Conservation (phyloP, 92 coral and sea anemone genomes). For the Epizoanthus illoricatus region DNA sequence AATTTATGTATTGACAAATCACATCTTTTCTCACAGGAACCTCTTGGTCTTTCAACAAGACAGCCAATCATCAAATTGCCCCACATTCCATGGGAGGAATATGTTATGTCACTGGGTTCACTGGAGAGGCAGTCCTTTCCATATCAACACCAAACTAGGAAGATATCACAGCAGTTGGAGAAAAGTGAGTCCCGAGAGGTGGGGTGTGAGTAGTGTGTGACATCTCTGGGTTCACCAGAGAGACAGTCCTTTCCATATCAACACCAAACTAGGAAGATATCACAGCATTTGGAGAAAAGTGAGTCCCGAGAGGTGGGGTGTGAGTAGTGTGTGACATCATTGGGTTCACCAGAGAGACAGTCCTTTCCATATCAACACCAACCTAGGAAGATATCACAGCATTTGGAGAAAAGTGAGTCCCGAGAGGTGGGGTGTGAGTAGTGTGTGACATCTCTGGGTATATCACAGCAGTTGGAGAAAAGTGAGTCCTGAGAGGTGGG, state of each 20-base stretch:
- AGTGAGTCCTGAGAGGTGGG: too few relatives aligned
- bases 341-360: slow-evolving; percentile 44
- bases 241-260: slow-evolving; percentile 55
- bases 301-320: too few relatives aligned
- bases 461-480: neutral
- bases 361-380: neutral
- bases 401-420: neutral
- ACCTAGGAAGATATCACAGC: neutral
- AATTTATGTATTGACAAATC: neutral
- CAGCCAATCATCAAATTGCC: slow-evolving; percentile 81
- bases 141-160: slow-evolving; percentile 78
- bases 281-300: too few relatives aligned
- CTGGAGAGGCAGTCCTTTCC: slow-evolving; percentile 64
- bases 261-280: too few relatives aligned
- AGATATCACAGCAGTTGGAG: slow-evolving; percentile 58
- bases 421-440: neutral
- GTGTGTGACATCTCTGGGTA: neutral
- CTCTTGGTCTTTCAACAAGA: slow-evolving; percentile 68
- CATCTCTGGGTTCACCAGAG: neutral
- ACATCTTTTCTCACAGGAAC: slow-evolving; percentile 58
- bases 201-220: neutral
- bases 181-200: slow-evolving; percentile 57
- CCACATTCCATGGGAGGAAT: slow-evolving; percentile 86
- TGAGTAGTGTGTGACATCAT: too few relatives aligned
- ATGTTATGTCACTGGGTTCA: slow-evolving; percentile 78